Base-by-base conservation (phyloP, 1,140 invertebrate species). In the Zaprionus kolodkinae region DNA sequence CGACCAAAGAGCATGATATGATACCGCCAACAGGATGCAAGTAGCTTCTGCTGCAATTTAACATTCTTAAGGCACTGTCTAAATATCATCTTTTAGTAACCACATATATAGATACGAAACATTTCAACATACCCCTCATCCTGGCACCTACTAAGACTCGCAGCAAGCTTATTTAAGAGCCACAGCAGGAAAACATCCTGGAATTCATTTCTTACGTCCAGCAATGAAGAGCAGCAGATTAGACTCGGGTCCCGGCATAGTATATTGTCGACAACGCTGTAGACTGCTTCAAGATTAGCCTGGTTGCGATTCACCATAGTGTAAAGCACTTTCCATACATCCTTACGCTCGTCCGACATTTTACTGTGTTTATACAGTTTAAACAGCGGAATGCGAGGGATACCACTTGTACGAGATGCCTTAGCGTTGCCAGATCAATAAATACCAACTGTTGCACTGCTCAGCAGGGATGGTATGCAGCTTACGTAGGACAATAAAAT, bases 271-370 rank as follows among this genome's bases (percentile, higher is more conserved):
- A 92, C 83, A 6, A 89, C 88, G 13, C 69, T 78, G 60, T 88
- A 92, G 1, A 91, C 79, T 11, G 86, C 72, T 12, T 75, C 50
- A 15, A 91, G 27, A 27, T 89, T 75, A 4, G 55, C 62, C 6
- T 75, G 75, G 65, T 88, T 86, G 4, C 87, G 78, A 43, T 82
- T 83, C 0, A 91, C 91, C 27, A 91, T 59, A 35, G 68, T 88
- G 50, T 91, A 92, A 4, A 92, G 64, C 55, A 92, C 52, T 52
- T 86, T 91, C 91, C 91, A 92, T 81, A 91, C 91, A 66, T 91
- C 91, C 36, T 81, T 88, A 0, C 91, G 81, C n/a, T 76, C 77
- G 17, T 52, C 74, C 30, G 91, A 74, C 91, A 92, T 92, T 59
- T 72, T 78, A 12, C 7, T 7, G 15, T 60, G 15, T 54, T 21